Conservation (phyloP, 2,888 invertebrate species). For the Acleris literana region DNA sequence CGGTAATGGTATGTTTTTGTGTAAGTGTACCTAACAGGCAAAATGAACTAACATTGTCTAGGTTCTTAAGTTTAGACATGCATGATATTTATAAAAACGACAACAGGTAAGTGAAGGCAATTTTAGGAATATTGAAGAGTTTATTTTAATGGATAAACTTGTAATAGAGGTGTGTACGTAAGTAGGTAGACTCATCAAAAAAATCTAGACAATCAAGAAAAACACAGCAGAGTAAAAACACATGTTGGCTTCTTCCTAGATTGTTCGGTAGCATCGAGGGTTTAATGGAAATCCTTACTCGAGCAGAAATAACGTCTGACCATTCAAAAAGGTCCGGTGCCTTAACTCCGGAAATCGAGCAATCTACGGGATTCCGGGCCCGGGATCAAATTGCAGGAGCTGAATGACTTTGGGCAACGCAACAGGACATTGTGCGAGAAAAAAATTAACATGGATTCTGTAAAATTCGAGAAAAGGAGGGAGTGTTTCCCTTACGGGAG, state of each 20-base stretch:
- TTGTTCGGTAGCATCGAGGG: not conserved
- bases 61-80: too few relatives aligned
- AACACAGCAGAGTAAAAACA: too few relatives aligned
- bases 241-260: not conserved
- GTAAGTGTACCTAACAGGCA: too few relatives aligned
- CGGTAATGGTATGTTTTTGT: slow-evolving; percentile 16
- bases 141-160: too few relatives aligned
- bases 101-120: too few relatives aligned
- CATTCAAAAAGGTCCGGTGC: slow-evolving; percentile 9
- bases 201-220: too few relatives aligned
- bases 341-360: slow-evolving; percentile 51
- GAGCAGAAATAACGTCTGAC: slow-evolving; percentile 13
- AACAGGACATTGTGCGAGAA: slow-evolving; percentile 4
- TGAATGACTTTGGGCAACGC: slow-evolving; percentile 2
- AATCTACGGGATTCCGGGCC: slow-evolving; percentile 55
- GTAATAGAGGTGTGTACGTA: too few relatives aligned
- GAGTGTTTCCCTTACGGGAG: not conserved
- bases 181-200: too few relatives aligned
- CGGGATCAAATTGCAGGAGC: slow-evolving; percentile 42
- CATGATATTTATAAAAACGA: too few relatives aligned
- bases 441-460: slow-evolving; percentile 23
- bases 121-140: too few relatives aligned
- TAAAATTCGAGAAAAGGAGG: not conserved
- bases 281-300: slow-evolving; percentile 13
- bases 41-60: too few relatives aligned